phyloP scores from a whole-genome alignment of 2,797 vertebrate species.

The Graptemys geographica region DNA sequence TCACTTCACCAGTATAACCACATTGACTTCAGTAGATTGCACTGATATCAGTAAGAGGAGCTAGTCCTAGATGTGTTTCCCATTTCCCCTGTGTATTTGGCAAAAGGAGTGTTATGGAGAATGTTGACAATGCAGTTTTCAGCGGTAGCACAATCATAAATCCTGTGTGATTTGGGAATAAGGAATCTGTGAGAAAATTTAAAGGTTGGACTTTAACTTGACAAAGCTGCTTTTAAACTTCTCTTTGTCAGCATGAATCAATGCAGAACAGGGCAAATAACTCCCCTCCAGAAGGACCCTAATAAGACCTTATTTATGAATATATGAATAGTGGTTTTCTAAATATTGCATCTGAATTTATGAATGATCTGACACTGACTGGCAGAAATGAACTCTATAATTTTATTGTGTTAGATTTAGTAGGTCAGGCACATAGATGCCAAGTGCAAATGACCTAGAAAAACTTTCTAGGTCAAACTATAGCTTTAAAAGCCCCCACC shows the following conservation, averaged over 20 bases:
- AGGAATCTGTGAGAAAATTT: background rate
- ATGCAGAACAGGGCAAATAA: slow-evolving; percentile 48
- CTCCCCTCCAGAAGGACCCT: slow-evolving; percentile 19
- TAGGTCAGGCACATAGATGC: slow-evolving; percentile 73
- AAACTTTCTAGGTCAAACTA: slow-evolving; percentile 81
- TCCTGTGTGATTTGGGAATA: fast-evolving
- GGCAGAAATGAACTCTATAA: slow-evolving; percentile 63
- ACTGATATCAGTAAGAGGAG: fast-evolving
- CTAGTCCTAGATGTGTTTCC: background rate
- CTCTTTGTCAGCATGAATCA: slow-evolving; percentile 53
- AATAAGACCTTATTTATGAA: slow-evolving; percentile 47
- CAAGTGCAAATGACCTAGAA: slow-evolving; percentile 80
- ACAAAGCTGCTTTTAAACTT: slow-evolving; percentile 31
- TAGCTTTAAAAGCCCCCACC: slow-evolving; percentile 69
- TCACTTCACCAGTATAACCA: fast-evolving
- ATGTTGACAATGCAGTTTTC: background rate
- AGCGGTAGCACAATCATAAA: background rate
- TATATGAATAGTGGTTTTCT: slow-evolving; percentile 59
- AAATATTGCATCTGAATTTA: slow-evolving; percentile 68
- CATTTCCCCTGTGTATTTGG: background rate
- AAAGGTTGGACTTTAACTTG: background rate
- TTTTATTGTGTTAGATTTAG: slow-evolving; percentile 73
- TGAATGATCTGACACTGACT: slow-evolving; percentile 70
- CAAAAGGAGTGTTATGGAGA: background rate
- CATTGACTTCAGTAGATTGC: background rate